Conservation (phyloP, 2,113 vertebrate genomes). For the Lutjanus erythropterus region DNA sequence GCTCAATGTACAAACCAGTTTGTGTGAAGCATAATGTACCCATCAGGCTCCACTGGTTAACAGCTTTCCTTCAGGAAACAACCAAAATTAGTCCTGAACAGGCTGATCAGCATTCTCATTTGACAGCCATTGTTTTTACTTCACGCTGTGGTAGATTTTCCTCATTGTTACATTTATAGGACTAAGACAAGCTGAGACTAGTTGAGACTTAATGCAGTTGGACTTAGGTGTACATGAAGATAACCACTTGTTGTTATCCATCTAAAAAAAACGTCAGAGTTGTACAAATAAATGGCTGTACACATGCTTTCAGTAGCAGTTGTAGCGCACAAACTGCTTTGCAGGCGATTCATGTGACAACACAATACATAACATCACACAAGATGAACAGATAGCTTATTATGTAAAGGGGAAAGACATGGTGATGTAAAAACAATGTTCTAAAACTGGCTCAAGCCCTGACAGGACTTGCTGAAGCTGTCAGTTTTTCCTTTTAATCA, state of each 20-base stretch:
- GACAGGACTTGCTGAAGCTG: neutral
- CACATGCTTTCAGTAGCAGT: neutral
- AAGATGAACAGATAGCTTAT: neutral
- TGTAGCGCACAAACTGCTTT: neutral
- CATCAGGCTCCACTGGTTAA: neutral
- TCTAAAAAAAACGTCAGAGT: neutral
- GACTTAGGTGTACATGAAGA: neutral
- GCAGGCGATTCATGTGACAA: neutral
- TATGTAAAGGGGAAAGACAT: conserved; percentile 1
- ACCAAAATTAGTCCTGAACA: neutral
- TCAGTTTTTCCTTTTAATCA: neutral
- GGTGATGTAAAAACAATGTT: neutral
- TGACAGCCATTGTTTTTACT: neutral
- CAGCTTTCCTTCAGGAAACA: neutral
- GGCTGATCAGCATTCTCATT: neutral
- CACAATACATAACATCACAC: neutral
- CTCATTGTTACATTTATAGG: neutral
- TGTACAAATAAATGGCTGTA: too few species aligned
- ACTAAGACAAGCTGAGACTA: neutral
- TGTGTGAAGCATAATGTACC: neutral
- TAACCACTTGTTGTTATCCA: neutral
- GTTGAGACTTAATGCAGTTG: neutral
- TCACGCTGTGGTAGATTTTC: neutral
- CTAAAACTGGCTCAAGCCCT: neutral
- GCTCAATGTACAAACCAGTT: neutral